Evolutionary conservation across 2,797 vertebrate species (phyloP).

Genomic region (Megaceryle alcyon): DNA sequence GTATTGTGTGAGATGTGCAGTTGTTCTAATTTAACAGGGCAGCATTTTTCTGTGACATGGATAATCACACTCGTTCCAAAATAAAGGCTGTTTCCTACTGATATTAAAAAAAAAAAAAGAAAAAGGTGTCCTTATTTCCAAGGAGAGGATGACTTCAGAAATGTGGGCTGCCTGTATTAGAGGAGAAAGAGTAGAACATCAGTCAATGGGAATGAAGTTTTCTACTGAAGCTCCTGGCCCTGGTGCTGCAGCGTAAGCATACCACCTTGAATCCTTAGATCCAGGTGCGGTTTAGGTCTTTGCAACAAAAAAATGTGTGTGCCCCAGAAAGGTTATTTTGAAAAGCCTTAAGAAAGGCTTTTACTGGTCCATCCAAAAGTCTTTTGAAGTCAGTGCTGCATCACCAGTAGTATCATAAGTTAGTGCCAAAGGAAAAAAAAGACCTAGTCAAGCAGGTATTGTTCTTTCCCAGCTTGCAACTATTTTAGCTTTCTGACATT

Average conservation of each 20-base stretch:
- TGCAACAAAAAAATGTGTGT: neutral
- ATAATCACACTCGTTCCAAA: neutral
- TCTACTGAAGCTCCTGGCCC: neutral
- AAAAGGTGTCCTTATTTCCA: neutral
- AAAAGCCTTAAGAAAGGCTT: neutral
- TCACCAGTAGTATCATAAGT: neutral
- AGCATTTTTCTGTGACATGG: neutral
- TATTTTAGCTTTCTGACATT: neutral
- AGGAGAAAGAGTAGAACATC: neutral
- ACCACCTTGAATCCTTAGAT: neutral
- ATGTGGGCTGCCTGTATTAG: neutral
- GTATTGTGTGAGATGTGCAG: neutral
- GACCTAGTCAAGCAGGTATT: neutral
- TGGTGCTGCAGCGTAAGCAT: neutral
- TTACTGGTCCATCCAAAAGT: neutral
- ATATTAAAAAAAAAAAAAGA: neutral
- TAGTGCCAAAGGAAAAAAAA: neutral
- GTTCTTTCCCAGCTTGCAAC: neutral
- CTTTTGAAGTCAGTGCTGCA: neutral
- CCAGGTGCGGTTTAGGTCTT: neutral
- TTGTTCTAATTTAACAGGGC: neutral
- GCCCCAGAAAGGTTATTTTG: neutral
- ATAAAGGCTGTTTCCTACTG: neutral
- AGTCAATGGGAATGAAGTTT: neutral
- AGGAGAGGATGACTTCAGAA: neutral